phyloP scores from a whole-genome alignment of 1,140 invertebrate species.

The Zelostemma sp. region DNA sequence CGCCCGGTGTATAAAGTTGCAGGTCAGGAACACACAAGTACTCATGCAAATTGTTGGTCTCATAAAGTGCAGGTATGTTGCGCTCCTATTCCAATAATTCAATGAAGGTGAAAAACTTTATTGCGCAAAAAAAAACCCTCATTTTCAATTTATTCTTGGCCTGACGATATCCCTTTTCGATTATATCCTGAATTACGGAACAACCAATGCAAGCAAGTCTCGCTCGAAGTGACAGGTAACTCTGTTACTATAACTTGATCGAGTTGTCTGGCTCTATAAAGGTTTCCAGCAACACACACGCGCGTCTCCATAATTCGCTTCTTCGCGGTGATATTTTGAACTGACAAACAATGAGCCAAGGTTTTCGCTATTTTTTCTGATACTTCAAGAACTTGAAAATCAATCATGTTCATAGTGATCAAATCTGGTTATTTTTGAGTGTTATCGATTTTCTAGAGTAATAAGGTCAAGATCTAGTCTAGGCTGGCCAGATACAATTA shows the following conservation, averaged over 20 bases:
- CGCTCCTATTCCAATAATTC: constrained; percentile 11
- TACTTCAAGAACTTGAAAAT: neutral
- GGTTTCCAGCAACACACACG: constrained; percentile 26
- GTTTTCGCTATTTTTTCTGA: too few relatives aligned
- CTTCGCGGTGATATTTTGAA: neutral
- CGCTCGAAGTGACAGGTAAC: constrained; percentile 49
- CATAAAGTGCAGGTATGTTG: constrained; percentile 1
- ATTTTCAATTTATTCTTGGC: constrained; percentile 19
- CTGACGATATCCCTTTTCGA: constrained; percentile 23
- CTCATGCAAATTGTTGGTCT: constrained; percentile 36
- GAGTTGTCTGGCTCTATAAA: constrained; percentile 53
- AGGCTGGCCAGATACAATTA: too few relatives aligned
- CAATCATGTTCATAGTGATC: too few relatives aligned
- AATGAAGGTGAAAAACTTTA: neutral
- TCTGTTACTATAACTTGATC: constrained; percentile 52
- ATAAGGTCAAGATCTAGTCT: too few relatives aligned
- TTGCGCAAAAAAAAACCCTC: too few relatives aligned
- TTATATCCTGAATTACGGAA: constrained; percentile 30
- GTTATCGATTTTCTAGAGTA: too few relatives aligned
- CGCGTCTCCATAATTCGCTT: constrained; percentile 1
- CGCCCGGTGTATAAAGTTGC: constrained; percentile 27
- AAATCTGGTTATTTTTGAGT: too few relatives aligned
- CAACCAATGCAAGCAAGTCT: constrained; percentile 17
- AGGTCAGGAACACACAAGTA: constrained; percentile 25
- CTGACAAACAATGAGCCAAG: constrained; percentile 8